Evolutionary conservation across 2,797 vertebrate species (phyloP).

Genomic region (Sebastes aleutianus): DNA sequence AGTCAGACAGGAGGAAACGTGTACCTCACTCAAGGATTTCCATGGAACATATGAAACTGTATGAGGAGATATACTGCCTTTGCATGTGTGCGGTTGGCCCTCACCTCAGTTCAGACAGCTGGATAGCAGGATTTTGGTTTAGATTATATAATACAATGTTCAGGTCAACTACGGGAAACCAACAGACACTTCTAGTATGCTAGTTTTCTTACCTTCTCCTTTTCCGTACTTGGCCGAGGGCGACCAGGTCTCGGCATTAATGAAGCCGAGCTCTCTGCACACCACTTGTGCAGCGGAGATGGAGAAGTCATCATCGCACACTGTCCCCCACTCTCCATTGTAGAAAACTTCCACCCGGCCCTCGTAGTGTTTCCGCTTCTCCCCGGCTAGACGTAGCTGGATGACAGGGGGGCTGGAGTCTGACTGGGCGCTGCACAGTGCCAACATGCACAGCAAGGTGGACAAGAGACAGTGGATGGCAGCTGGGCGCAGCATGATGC

Average conservation of each 20-base stretch:
- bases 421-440: slow-evolving; percentile 62
- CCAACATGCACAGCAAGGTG: slow-evolving; percentile 48
- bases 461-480: slow-evolving; percentile 38
- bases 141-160: neutral
- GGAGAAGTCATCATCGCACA: slow-evolving; percentile 97
- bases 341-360: slow-evolving; percentile 92
- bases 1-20: slow-evolving; percentile 40
- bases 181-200: neutral
- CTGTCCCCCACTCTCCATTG: slow-evolving; percentile 90
- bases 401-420: slow-evolving; percentile 68
- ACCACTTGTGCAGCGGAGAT: slow-evolving; percentile 88
- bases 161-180: neutral
- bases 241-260: slow-evolving; percentile 87
- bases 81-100: neutral
- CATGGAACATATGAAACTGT: slow-evolving; percentile 41
- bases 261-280: slow-evolving; percentile 91
- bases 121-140: neutral
- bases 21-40: slow-evolving; percentile 37
- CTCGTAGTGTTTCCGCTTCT: slow-evolving; percentile 91
- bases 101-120: neutral
- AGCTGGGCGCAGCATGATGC: slow-evolving; percentile 56
- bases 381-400: slow-evolving; percentile 89
- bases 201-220: slow-evolving; percentile 88
- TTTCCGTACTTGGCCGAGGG: slow-evolving; percentile 90
- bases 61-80: slow-evolving; percentile 8